Evolutionary conservation across 2,797 vertebrate species (phyloP).

Genomic region (Rachycentron canadum): DNA sequence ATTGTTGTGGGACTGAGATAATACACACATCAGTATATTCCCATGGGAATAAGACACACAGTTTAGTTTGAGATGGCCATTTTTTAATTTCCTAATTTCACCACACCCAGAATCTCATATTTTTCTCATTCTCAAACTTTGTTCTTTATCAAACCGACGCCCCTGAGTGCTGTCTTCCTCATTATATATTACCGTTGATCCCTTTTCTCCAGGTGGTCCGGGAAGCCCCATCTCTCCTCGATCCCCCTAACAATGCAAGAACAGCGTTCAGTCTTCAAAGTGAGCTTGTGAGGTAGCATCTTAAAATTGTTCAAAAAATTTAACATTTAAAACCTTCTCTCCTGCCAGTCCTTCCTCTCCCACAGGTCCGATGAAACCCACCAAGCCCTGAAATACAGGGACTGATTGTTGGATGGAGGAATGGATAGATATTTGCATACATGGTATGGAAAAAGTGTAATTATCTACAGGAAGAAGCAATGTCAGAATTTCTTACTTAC

Average conservation of each 20-base stretch:
- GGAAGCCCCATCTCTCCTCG: conserved; percentile 93
- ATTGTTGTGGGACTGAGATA: conserved; percentile 29
- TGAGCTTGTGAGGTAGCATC: not conserved
- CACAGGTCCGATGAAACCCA: conserved; percentile 94
- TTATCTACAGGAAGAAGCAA: conserved; percentile 20
- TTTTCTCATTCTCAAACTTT: not conserved
- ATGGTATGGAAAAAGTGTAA: conserved; percentile 6
- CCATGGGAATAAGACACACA: conserved; percentile 81
- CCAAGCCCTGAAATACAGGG: conserved; percentile 89
- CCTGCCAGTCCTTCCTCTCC: conserved; percentile 94
- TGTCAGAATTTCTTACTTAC: conserved; percentile 88
- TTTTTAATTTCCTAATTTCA: conserved; percentile 24
- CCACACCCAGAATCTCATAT: not conserved
- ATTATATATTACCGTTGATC: conserved; percentile 89
- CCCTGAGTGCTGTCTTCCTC: not conserved
- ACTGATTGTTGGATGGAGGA: conserved; percentile 46
- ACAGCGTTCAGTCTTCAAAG: conserved; percentile 27
- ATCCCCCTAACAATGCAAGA: conserved; percentile 88
- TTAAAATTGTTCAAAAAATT: conserved; percentile 13
- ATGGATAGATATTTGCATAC: conserved; percentile 39
- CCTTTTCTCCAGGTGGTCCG: conserved; percentile 95
- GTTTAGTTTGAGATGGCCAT: conserved; percentile 43
- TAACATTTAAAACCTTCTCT: conserved; percentile 91
- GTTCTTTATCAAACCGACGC: conserved; percentile 6
- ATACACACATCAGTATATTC: conserved; percentile 70